Conservation (phyloP, 2,888 invertebrate species). For the Thalpophila matura region DNA sequence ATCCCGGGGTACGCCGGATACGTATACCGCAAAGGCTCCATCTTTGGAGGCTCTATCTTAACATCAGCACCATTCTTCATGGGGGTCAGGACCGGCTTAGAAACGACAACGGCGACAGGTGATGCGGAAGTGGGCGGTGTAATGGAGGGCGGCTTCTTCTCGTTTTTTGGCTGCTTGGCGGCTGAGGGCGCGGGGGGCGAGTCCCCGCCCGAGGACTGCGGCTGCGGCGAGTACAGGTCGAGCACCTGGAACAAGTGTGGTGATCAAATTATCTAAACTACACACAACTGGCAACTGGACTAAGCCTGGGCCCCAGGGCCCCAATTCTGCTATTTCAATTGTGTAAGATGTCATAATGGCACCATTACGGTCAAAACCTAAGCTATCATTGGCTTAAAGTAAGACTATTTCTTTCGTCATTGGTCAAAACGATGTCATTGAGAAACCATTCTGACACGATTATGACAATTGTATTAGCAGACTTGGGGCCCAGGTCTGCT, state of each 20-base stretch:
- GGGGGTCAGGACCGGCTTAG: constrained; percentile 77
- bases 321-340: too few species aligned
- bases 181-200: constrained; percentile 92
- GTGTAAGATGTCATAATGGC: too few species aligned
- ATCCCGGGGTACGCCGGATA: constrained; percentile 80
- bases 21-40: constrained; percentile 78
- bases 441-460: too few species aligned
- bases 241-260: constrained; percentile 91
- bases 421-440: too few species aligned
- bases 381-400: too few species aligned
- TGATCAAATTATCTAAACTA: too few species aligned
- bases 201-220: constrained; percentile 91
- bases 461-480: too few species aligned
- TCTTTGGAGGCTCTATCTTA: constrained; percentile 78
- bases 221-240: constrained; percentile 96
- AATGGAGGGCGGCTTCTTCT: constrained; percentile 87
- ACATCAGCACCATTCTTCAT: constrained; percentile 83
- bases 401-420: too few species aligned
- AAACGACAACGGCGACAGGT: constrained; percentile 79
- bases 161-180: constrained; percentile 88
- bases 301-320: too few species aligned
- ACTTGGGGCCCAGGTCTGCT: too few species aligned
- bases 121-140: constrained; percentile 89
- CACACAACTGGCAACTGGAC: too few species aligned
- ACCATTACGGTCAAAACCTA: too few species aligned